Evolutionary conservation across 2,113 vertebrate species (phyloP), one percentile per base, ranked within the genome.

Genomic region (Ciconia boyciana): DNA sequence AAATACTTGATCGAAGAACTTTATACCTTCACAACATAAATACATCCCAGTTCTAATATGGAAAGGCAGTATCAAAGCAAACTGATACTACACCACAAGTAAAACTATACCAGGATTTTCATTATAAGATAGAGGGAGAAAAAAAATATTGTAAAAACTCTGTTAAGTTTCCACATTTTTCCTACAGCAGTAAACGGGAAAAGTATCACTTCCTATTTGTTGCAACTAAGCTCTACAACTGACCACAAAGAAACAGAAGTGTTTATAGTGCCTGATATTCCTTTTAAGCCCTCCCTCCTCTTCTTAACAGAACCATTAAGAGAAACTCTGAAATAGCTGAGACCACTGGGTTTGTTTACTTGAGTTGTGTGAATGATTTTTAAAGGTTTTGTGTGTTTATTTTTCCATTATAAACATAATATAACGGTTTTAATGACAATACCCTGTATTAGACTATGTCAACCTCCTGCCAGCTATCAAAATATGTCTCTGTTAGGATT

Each of bases 401-500:
- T 94, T 95, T 95, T 49, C 83, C 78, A 76, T 69, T 95, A 94
- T 94, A 94, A 94, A 91, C 78, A 94, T 61, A 95, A 91, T 82
- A 75, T 55, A 89, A 84, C 3, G 2, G 83, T 8, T 94, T 95
- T 86, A 93, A 91, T 74, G 58, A 94, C 93, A 96, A 97, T 94
- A 85, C 58, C 58, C 85, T 90, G 71, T 90, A 96, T 96, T 90
- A 88, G 71, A 80, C 90, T 89, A 80, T 92, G 95, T 96, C 91
- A 93, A 69, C 95, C 94, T 94, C 91, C 81, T 78, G 94, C 86
- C 95, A 94, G 94, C 91, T 92, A 93, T 87, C 87, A 96, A 95
- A 96, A 96, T 10, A 96, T 1, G 34, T 69, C 81, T 95, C 83
- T 96, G 94, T 95, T 96, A 92, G 87, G 72, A 94, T 94, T 94